A percentile compares a stretch with the other conserved stretches of the same genome.
Evolutionary conservation across 2,888 invertebrate species (phyloP).

Genomic region (Tuta absoluta): DNA sequence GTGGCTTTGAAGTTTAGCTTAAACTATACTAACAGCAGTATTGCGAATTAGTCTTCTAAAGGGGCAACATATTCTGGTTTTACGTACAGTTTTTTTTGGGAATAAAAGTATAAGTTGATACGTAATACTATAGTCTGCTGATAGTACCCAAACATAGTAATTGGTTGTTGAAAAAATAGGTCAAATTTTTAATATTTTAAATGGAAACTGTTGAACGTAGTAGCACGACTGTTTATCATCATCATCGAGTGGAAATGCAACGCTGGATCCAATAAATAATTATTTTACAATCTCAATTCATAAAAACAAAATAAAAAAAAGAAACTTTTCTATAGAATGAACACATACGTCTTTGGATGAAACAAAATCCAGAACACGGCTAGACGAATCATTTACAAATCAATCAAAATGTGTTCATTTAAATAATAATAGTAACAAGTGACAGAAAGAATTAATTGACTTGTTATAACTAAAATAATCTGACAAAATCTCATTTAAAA

Average conservation of each 20-base stretch:
- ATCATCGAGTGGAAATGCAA: constrained; percentile 67
- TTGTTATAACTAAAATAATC: neutral
- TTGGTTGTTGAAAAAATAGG: neutral
- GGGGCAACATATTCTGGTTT: neutral
- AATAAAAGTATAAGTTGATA: too few relatives aligned
- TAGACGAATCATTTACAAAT: constrained; percentile 47
- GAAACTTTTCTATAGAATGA: constrained; percentile 62
- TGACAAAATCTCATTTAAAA: neutral
- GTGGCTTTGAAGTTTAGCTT: too few relatives aligned
- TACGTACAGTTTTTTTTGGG: too few relatives aligned
- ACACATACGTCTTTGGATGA: constrained; percentile 78
- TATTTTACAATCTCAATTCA: constrained; percentile 66
- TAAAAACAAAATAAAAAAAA: constrained; percentile 53
- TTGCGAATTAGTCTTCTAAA: too few relatives aligned
- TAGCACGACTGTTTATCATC: constrained; percentile 32
- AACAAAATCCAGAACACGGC: constrained; percentile 59
- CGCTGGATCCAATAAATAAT: constrained; percentile 72
- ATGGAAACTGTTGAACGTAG: constrained; percentile 6
- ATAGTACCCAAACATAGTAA: too few relatives aligned
- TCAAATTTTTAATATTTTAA: neutral
- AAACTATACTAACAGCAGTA: too few relatives aligned
- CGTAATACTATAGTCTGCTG: too few relatives aligned
- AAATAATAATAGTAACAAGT: constrained; percentile 25
- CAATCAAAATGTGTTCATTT: constrained; percentile 43
- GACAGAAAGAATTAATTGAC: neutral